Evolutionary conservation across 2,888 invertebrate species (phyloP), one percentile per base, ranked within the genome.

Genomic region (Zygogramma bicolorata): DNA sequence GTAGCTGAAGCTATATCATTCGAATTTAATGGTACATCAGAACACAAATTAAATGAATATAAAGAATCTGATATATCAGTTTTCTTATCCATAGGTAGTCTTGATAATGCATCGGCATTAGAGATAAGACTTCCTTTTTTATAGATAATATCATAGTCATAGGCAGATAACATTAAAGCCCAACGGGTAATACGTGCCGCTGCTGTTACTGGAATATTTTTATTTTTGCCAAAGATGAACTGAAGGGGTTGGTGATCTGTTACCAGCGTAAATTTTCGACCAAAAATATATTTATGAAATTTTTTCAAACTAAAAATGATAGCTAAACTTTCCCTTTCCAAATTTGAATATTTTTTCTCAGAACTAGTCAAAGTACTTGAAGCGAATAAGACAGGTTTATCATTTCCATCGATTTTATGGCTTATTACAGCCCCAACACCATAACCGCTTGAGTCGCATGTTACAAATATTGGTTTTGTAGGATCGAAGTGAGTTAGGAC

Each of bases 361-460:
- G 57, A 46, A 0, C 4, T 7, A 20, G 66, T 61, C 0, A 73
- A 31, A 3, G 63, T 63, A 59, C 71, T 63, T 2, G 68, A 66
- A 8, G 71, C 68, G 20, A 59, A 68, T 13, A 49, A 27, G 3
- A 61, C 49, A 34, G 49, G 68, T 61, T 53, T 68, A 8, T 31
- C 18, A 13, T 65, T n/a, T 1, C 38, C 59, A 69, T 76, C 31
- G 7, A 81, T 65, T 49, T 61, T 61, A 69, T 81, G 78, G 68
- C 79, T 78, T n/a, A 80, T 57, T 1, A 78, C 75, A n/a, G 73
- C 74, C 8, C 79, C 77, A n/a, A 79, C 74, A 10, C 77, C 80
- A 70, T 77, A 80, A 1, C 70, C 65, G 71, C 74, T 74, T 8
- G 75, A 20, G 76, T 80, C 80, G 40, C 75, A 74, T 3, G 78